Percentiles rank a stretch among this genome's conserved stretches.
These are phyloP conservation scores for Chascanopsetta lugubris DNA, from an alignment of 2,113 vertebrate genomes.

Conservation along the genomic window DNA sequence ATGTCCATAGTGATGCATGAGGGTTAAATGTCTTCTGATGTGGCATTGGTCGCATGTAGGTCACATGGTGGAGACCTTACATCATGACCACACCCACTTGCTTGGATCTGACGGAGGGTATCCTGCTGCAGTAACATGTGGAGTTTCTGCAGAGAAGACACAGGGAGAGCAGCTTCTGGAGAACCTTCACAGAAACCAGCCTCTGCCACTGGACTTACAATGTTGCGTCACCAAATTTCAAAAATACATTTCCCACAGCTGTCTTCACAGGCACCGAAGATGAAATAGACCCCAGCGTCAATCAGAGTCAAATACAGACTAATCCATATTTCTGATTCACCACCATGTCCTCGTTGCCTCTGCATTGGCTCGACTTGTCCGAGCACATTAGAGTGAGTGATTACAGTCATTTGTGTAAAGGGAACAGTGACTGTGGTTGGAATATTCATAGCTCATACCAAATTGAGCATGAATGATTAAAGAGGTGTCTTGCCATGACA, in stretches of 20 bases:
- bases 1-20: no score
- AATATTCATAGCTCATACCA: slow-evolving; percentile 60
- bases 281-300: slow-evolving; percentile 13
- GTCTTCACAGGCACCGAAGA: neutral
- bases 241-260: no score
- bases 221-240: neutral
- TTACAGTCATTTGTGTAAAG: slow-evolving; percentile 31
- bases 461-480: slow-evolving; percentile 66
- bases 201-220: neutral
- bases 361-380: slow-evolving; percentile 25
- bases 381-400: slow-evolving; percentile 46
- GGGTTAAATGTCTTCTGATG: no score
- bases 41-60: no score
- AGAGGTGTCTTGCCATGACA: slow-evolving; percentile 8
- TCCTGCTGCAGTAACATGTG: no score
- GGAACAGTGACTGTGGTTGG: neutral
- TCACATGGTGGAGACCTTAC: no score
- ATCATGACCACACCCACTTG: no score
- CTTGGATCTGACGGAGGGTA: no score
- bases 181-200: neutral
- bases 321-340: slow-evolving; percentile 36
- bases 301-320: slow-evolving; percentile 27
- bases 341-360: slow-evolving; percentile 22
- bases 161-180: no score
- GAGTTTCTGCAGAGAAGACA: no score